Base-by-base conservation (phyloP, 2,113 vertebrate genomes). In the Anser brachyrhynchus region DNA sequence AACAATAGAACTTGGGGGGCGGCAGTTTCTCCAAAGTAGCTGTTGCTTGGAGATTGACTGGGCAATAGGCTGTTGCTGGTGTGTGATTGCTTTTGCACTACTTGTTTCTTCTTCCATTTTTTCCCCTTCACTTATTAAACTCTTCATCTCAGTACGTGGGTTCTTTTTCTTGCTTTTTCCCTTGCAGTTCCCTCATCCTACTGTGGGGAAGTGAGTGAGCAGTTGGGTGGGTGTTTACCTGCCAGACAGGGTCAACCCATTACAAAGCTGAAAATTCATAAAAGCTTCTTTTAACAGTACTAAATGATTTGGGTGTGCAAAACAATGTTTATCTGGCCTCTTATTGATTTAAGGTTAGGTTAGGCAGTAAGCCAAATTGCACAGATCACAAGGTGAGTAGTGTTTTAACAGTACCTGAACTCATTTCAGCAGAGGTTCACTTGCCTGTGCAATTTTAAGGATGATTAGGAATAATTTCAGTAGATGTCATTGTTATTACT, bases 151-250 rank as follows among this genome's bases (percentile, higher is more conserved):
- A 0, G 11, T 7, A 2, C 18, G 26, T 18, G 41, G 23, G 4
- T 0, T 3, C 31, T 44, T 87, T 70, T 77, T 44, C 23, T 65
- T 28, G 33, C 22, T 61, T 80, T 69, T 20, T 3, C 3, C 33
- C 10, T 59, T 72, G 23, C 13, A 6, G 31, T 75, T 87, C 19
- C 28, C 21, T 18, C 9, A 20, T 69, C 31, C 43, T 72, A 3
- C 25, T 82, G 57, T 58, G 41, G 31, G 61, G n/a, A 13, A 59
- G 6, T 22, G 26, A 87, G 66, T 59, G n/a, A 70, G 41, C 0
- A 1, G 21, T 11, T 31, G n/a, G 9, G 9, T 55, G 4, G 1
- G 5, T 5, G 7, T 1, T 84, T 71, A 44, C 13, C 21, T 46
- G 13, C 5, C 46, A 59, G 26, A 15, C 5, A 6, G 22, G 4